Base-by-base conservation (phyloP, 2,113 vertebrate species). In the Furnarius figulus region DNA sequence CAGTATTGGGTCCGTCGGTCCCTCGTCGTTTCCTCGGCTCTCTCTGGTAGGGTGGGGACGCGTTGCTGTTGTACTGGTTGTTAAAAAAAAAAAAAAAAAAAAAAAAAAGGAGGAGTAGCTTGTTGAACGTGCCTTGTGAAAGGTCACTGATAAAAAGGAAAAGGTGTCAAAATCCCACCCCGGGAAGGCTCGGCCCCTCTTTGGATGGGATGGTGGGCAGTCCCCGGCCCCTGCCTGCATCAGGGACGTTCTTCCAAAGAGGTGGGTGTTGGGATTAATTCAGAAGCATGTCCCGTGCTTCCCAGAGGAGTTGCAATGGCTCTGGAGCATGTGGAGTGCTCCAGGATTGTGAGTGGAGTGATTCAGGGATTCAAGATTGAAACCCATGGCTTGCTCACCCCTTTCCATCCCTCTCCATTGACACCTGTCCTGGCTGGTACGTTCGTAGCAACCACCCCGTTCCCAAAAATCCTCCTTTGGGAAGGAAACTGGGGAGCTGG, bases 311-410 rank as follows among this genome's bases (percentile, higher is more conserved):
- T 30, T 25, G 44, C 19, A 18, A 46, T 39, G 56, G 50, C 40
- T 86, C 35, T 9, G 39, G 39, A 37, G 42, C 37, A 9, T 2
- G 4, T 3, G 6, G 33, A 42, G 28, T 0, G 2, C 63, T 42
- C 62, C 35, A 28, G 40, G 22, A 37, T 13, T 70, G 25, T 22
- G n/a, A 49, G 25, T 3, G 30, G n/a, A 49, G 25, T 3, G 30
- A 42, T 23, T 70, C 40, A 27, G 18, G 53, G 35, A 18, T 2
- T 28, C 65, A 8, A 7, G 27, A 17, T 35, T 23, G 3, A 14
- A 83, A 35, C 47, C 73, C 15, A 0, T 12, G 65, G 25, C 52
- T 66, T 30, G 15, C 31, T 46, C 14, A 3, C 20, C 40, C 30
- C 35, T 21, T 67, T 25, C 30, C 58, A 10, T 47, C 21, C 31